Conservation (phyloP, 2,797 vertebrate species). For the Capromys pilorides region DNA sequence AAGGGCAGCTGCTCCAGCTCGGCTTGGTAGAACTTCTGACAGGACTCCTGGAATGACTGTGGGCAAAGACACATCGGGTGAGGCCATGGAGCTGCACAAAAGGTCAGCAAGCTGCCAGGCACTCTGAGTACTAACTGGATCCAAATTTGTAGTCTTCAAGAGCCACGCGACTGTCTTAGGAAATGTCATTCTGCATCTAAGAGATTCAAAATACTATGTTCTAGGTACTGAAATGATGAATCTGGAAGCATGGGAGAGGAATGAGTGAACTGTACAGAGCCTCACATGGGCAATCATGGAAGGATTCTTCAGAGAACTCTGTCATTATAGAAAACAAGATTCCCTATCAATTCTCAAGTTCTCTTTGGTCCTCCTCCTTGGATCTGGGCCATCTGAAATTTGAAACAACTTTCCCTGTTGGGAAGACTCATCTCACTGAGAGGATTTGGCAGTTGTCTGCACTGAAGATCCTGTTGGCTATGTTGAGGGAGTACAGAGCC, state of each 20-base stretch:
- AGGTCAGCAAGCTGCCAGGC: not conserved
- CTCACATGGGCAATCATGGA: not conserved
- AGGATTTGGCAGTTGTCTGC: constrained; percentile 89
- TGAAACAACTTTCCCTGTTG: not conserved
- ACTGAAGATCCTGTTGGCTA: constrained; percentile 93
- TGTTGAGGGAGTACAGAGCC: constrained; percentile 88
- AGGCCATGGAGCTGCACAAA: not conserved
- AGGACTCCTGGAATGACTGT: constrained; percentile 83
- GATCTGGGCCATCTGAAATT: not conserved
- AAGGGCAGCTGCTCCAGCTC: constrained; percentile 91
- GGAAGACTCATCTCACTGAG: constrained; percentile 84
- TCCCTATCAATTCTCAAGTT: not conserved
- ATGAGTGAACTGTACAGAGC: not conserved
- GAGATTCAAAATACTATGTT: not conserved
- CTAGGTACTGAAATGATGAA: not conserved
- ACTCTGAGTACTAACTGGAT: not conserved
- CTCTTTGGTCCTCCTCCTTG: not conserved
- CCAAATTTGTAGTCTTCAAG: not conserved
- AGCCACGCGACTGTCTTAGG: not conserved
- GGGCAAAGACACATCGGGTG: not conserved
- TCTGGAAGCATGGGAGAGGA: not conserved
- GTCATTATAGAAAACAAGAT: not conserved
- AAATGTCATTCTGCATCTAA: not conserved
- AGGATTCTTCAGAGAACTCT: not conserved
- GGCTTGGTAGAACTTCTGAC: constrained; percentile 86